Evolutionary conservation across 2,888 invertebrate species (phyloP).

Genomic region (Patella depressa): DNA sequence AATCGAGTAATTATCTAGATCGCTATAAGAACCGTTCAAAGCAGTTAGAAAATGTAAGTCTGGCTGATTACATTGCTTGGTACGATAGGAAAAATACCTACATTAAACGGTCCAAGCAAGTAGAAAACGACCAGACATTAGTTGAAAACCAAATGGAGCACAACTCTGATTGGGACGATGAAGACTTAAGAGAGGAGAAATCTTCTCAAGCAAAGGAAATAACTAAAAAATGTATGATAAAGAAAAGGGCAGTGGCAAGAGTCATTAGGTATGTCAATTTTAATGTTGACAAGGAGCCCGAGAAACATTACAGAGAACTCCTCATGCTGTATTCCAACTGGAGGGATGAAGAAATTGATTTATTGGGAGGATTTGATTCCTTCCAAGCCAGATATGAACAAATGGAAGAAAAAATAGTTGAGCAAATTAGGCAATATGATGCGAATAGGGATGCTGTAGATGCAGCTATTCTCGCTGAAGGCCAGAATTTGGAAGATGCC

Average conservation of each 20-base stretch:
- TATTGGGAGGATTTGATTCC: slow-evolving; percentile 4
- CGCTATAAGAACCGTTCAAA: slow-evolving; percentile 38
- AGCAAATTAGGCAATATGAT: slow-evolving; percentile 28
- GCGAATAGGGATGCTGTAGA: slow-evolving; percentile 30
- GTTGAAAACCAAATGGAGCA: too few species aligned
- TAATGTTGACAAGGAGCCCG: slow-evolving; percentile 39
- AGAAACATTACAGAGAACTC: slow-evolving; percentile 54
- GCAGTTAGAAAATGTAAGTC: slow-evolving; percentile 22
- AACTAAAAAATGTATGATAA: slow-evolving; percentile 16
- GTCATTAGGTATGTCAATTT: slow-evolving; percentile 42
- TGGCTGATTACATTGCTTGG: slow-evolving; percentile 37
- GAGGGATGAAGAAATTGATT: slow-evolving; percentile 50
- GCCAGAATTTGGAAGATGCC: slow-evolving; percentile 32
- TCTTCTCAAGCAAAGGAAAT: slow-evolving; percentile 27
- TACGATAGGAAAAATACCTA: slow-evolving; percentile 20
- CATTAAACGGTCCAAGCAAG: too few species aligned
- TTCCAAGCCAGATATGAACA: neutral
- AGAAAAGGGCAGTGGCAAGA: neutral
- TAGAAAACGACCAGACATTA: too few species aligned
- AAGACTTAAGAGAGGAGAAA: neutral
- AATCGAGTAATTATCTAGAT: slow-evolving; percentile 30
- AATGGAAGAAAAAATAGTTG: slow-evolving; percentile 20
- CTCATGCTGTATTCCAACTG: slow-evolving; percentile 49
- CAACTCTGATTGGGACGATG: too few species aligned
- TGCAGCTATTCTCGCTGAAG: slow-evolving; percentile 24